These are phyloP conservation scores for Lanius ludovicianus DNA, from an alignment of 2,113 vertebrate genomes.

Conservation along the genomic window DNA sequence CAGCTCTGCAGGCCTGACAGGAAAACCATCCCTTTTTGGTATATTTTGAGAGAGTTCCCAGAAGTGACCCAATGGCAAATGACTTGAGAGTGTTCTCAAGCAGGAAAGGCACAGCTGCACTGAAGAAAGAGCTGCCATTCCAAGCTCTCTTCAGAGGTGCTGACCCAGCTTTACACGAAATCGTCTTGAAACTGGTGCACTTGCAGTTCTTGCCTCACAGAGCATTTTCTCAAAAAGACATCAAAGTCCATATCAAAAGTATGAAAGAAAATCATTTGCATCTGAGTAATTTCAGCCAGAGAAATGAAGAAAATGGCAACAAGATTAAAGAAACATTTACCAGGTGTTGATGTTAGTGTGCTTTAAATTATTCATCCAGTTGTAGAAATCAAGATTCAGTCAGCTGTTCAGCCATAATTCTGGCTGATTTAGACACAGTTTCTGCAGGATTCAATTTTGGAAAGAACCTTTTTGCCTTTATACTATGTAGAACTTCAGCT, in stretches of 20 bases:
- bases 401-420: background rate
- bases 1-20: background rate
- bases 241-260: fast-evolving
- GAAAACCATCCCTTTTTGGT: background rate
- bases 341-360: background rate
- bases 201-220: background rate
- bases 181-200: background rate
- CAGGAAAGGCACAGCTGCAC: background rate
- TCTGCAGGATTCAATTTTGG: background rate
- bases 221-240: background rate
- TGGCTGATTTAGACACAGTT: background rate
- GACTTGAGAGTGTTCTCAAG: background rate
- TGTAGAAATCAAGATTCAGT: background rate
- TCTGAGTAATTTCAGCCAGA: background rate
- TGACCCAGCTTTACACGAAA: background rate
- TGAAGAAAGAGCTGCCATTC: background rate
- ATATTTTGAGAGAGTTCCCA: background rate
- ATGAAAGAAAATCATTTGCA: background rate
- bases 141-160: background rate
- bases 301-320: background rate
- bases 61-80: background rate
- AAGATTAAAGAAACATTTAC: background rate
- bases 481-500: background rate
- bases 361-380: background rate
- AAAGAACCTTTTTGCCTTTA: background rate